phyloP scores from a whole-genome alignment of 2,113 vertebrate genomes.

The Pleuronectes platessa region DNA sequence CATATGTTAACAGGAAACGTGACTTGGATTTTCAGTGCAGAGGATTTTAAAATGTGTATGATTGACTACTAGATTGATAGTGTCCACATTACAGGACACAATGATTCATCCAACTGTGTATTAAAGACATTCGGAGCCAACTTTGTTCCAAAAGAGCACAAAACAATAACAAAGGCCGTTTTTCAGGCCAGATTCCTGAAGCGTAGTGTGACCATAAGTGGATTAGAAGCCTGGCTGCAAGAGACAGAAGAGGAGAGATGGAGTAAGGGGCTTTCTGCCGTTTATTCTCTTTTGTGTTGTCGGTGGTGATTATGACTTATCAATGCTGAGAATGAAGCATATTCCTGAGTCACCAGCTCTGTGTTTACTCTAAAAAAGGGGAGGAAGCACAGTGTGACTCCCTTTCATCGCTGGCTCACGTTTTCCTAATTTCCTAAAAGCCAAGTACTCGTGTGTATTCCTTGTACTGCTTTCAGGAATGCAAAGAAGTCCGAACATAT shows the following conservation, averaged over 20 bases:
- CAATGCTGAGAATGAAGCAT: conserved; percentile 58
- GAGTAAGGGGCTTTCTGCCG: conserved; percentile 58
- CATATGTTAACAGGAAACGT: too few relatives aligned
- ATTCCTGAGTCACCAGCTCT: conserved; percentile 35
- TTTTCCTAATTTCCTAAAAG: background rate
- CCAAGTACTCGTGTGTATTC: background rate
- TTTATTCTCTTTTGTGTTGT: conserved; percentile 71
- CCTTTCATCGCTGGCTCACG: background rate
- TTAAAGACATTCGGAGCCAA: conserved; percentile 17
- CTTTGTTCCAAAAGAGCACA: conserved; percentile 33
- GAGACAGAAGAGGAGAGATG: conserved; percentile 55
- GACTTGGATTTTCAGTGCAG: too few relatives aligned
- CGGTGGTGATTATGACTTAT: conserved; percentile 73
- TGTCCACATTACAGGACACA: conserved; percentile 6
- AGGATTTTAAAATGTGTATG: background rate
- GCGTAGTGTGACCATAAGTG: conserved; percentile 64
- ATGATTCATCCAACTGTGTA: conserved; percentile 34
- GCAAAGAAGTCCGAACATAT: background rate
- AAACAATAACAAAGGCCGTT: conserved; percentile 59
- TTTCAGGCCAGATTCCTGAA: conserved; percentile 60
- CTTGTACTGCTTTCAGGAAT: too few relatives aligned
- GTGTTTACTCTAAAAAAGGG: conserved; percentile 9
- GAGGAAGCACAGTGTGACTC: conserved; percentile 24
- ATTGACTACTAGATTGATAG: too few relatives aligned
- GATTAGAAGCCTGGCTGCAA: conserved; percentile 68